Conservation (phyloP, 2,888 invertebrate genomes). For the Epirrhoe alternata region DNA sequence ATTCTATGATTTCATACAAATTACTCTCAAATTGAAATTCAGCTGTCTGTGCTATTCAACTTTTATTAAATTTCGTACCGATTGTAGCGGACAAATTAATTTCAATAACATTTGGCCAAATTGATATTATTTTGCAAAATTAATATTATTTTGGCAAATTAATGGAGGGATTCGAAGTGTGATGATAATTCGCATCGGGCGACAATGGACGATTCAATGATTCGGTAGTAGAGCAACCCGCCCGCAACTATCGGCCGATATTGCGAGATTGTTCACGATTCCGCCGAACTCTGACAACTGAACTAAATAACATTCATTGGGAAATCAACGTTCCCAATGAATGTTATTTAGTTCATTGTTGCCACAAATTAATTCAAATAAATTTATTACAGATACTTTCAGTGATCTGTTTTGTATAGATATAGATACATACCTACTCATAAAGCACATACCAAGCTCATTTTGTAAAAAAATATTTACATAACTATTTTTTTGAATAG, state of each 20-base stretch:
- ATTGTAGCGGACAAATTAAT: slow-evolving; percentile 26
- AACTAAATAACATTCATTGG: too few relatives aligned
- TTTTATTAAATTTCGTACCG: slow-evolving; percentile 28
- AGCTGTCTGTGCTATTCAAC: slow-evolving; percentile 25
- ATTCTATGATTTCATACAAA: slow-evolving; percentile 57
- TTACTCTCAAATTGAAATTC: slow-evolving; percentile 54
- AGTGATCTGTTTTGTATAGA: too few relatives aligned
- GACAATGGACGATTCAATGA: slow-evolving; percentile 15
- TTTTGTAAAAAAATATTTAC: too few relatives aligned
- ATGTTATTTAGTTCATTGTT: too few relatives aligned
- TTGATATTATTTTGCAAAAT: slow-evolving; percentile 24
- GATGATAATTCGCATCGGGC: slow-evolving; percentile 16
- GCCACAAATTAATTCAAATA: too few relatives aligned
- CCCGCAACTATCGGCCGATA: not conserved
- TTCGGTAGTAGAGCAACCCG: not conserved
- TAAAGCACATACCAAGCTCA: too few relatives aligned
- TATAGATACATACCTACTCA: too few relatives aligned
- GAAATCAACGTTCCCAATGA: too few relatives aligned
- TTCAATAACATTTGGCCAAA: slow-evolving; percentile 13
- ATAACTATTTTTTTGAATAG: too few relatives aligned
- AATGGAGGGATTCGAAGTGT: slow-evolving; percentile 19
- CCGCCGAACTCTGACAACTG: too few relatives aligned
- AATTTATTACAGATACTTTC: too few relatives aligned
- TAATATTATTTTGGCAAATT: slow-evolving; percentile 25
- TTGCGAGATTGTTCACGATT: not conserved